Conservation (phyloP, 2,113 vertebrate genomes). For the Scolopax mira region DNA sequence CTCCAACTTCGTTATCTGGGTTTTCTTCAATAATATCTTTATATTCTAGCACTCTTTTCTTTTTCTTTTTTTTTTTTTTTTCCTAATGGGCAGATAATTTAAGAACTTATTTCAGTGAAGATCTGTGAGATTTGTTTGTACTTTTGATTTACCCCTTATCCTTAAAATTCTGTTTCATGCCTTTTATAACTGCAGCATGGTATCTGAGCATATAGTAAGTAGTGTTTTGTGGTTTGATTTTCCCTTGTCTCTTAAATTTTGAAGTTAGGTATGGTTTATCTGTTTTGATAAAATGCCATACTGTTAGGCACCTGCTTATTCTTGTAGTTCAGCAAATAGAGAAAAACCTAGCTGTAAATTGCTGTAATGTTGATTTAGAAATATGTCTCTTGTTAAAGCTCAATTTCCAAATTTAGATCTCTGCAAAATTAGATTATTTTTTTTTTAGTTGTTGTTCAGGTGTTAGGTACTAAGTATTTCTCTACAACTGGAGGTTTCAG, state of each 20-base stretch:
- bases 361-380: not conserved
- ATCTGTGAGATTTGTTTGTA: not conserved
- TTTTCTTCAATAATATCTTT: not conserved
- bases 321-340: not conserved
- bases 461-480: not conserved
- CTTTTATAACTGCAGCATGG: not conserved
- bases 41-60: fast-evolving
- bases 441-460: not conserved
- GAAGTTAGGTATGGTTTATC: not conserved
- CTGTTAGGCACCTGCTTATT: not conserved
- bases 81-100: not conserved
- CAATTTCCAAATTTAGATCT: not conserved
- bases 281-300: not conserved
- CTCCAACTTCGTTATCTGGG: not conserved
- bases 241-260: not conserved
- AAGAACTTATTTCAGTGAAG: not conserved
- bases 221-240: not conserved
- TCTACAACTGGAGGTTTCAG: not conserved
- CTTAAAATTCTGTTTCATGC: not conserved
- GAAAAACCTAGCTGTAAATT: not conserved
- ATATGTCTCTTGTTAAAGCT: not conserved
- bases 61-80: not conserved
- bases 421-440: not conserved
- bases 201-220: not conserved
- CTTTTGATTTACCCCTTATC: not conserved